phyloP scores from a whole-genome alignment of 2,888 invertebrate genomes.

The Temnothorax ravouxi region DNA sequence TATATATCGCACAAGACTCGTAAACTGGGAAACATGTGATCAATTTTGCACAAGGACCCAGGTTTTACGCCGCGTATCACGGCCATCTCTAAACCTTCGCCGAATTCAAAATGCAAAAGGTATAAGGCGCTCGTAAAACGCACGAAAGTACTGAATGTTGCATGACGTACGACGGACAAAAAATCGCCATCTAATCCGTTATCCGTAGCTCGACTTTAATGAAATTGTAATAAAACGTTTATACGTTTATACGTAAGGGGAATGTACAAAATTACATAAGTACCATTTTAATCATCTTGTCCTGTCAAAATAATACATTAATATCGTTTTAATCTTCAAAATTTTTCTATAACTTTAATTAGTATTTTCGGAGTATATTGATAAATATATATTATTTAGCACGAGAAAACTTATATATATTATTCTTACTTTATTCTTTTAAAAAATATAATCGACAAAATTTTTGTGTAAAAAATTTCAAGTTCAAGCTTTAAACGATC shows the following conservation, averaged over 20 bases:
- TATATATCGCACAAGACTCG: neutral
- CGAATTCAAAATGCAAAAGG: conserved; percentile 35
- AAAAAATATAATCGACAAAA: neutral
- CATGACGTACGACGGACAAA: neutral
- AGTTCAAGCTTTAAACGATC: neutral
- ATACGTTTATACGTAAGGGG: too few relatives aligned
- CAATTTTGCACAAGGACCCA: conserved; percentile 33
- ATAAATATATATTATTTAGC: neutral
- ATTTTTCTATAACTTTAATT: neutral
- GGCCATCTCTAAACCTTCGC: neutral
- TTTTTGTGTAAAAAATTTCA: neutral
- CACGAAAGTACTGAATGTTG: conserved; percentile 3
- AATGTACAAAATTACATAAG: neutral
- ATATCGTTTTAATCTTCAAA: neutral
- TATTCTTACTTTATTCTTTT: neutral
- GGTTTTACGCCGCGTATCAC: conserved; percentile 42
- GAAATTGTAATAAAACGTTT: conserved; percentile 11
- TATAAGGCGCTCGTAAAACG: conserved; percentile 16
- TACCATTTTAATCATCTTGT: neutral
- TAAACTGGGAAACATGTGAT: conserved; percentile 22
- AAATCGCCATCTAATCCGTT: neutral
- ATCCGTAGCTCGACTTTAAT: neutral
- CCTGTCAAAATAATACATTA: neutral
- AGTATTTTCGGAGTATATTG: neutral
- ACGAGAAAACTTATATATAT: neutral